Evolutionary conservation across 2,113 vertebrate genomes (phyloP).

Genomic region (Upupa epops): DNA sequence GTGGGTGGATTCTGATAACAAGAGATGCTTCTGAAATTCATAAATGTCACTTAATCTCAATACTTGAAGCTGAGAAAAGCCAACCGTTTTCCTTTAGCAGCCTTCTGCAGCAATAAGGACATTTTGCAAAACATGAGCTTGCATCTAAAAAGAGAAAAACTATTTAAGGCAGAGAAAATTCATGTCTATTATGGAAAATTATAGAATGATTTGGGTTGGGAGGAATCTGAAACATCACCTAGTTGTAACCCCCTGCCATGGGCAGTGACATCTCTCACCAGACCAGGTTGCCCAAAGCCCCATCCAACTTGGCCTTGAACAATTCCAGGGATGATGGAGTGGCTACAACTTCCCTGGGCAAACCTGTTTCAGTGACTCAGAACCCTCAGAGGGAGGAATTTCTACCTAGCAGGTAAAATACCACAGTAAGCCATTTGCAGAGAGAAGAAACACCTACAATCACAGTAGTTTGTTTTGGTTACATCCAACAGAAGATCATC

Average conservation of each 20-base stretch:
- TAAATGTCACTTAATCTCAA: not conserved
- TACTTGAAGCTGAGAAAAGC: not conserved
- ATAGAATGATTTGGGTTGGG: too few species aligned
- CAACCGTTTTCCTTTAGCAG: not conserved
- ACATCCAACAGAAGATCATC: not conserved
- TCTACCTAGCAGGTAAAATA: not conserved
- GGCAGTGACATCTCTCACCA: too few species aligned
- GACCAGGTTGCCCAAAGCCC: too few species aligned
- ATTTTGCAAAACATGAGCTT: not conserved
- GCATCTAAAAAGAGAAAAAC: not conserved
- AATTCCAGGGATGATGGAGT: too few species aligned
- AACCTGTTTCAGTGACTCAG: too few species aligned
- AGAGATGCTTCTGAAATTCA: not conserved
- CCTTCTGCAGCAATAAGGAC: not conserved
- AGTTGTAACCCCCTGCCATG: too few species aligned
- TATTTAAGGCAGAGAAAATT: not conserved
- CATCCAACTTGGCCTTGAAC: too few species aligned
- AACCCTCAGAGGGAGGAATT: too few species aligned
- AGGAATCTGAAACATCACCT: too few species aligned
- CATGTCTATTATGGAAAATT: not conserved
- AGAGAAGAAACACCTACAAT: not conserved
- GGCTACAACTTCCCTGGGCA: too few species aligned
- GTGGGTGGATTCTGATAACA: not conserved
- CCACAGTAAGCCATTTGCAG: not conserved
- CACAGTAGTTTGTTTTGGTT: not conserved